These are phyloP conservation scores for Scomberomorus guttatus DNA, from an alignment of 2,797 vertebrate genomes.

Conservation along the genomic window DNA sequence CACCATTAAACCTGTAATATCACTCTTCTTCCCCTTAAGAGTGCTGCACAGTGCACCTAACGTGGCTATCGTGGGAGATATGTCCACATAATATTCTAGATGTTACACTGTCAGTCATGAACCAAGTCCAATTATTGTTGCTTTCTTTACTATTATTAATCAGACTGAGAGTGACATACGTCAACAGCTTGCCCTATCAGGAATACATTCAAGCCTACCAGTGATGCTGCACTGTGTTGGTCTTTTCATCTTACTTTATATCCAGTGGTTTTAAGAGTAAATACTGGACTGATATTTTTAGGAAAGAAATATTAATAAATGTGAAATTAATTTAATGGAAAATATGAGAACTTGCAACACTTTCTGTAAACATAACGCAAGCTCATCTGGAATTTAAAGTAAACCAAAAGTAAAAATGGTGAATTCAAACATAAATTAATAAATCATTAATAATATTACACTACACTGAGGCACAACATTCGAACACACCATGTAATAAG, in stretches of 20 bases:
- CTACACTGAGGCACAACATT: not conserved
- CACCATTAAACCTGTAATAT: constrained; percentile 66
- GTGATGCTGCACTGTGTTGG: not conserved
- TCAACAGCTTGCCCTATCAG: not conserved
- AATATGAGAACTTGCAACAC: too few relatives aligned
- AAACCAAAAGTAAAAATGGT: too few relatives aligned
- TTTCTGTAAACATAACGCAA: not conserved
- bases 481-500: not conserved
- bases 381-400: not conserved
- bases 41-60: constrained; percentile 17
- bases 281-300: not conserved
- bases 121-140: constrained; percentile 13
- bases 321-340: too few relatives aligned
- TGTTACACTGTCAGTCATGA: constrained; percentile 21
- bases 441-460: too few relatives aligned
- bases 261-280: not conserved
- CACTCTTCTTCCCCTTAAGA: constrained; percentile 49
- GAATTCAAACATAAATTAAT: too few relatives aligned
- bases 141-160: constrained; percentile 18
- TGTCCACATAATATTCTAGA: constrained; percentile 11
- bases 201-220: not conserved
- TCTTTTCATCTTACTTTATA: constrained; percentile 1
- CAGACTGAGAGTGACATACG: constrained; percentile 2
- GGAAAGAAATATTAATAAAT: not conserved
- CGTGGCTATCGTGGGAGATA: constrained; percentile 17